Evolutionary conservation across 2,113 vertebrate species (phyloP), one percentile per base, ranked within the genome.

Genomic region (Dolichallabes microphthalmus): DNA sequence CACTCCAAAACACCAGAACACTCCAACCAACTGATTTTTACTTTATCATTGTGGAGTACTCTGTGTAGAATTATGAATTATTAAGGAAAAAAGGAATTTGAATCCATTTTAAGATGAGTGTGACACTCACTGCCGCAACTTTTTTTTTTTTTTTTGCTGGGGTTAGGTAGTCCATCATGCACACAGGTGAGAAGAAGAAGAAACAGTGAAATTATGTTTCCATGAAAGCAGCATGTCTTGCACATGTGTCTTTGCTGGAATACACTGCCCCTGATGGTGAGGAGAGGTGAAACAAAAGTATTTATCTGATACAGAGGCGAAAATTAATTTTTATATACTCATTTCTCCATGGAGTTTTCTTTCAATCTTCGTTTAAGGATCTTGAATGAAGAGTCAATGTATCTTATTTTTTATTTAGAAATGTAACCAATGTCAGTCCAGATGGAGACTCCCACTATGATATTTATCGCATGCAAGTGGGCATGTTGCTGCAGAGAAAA

Each of bases 381-480:
- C 64, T 45, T 61, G 68, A 60, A 25, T 32, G 30, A 60, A 58
- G 50, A 57, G n/a, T 39, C 52, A 75, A 30, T 64, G 30, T 50
- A 32, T 75, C n/a, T 80, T 61, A 58, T 53, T 63, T 80, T 53
- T 63, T 64, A 84, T 87, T 55, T 84, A 55, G 82, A 83, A 5
- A 80, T 39, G 27, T 78, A 19, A 35, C 66, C 53, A 84, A 52
- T 68, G 77, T 57, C 55, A 75, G 53, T 84, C 80, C 85, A 84
- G 81, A 87, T 88, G 85, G 85, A 85, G 78, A 79, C 64, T 61
- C 82, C 78, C 80, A 83, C 78, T 78, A 86, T 83, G 45, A 82
- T 83, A 32, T 76, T 77, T 73, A 74, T 69, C 55, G 60, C 77
- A 85, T 64, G 71, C 4, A 84, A 74, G 86, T 82, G 58, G 80